phyloP scores from a whole-genome alignment of 1,140 invertebrate species.

The Phortica variegata region DNA sequence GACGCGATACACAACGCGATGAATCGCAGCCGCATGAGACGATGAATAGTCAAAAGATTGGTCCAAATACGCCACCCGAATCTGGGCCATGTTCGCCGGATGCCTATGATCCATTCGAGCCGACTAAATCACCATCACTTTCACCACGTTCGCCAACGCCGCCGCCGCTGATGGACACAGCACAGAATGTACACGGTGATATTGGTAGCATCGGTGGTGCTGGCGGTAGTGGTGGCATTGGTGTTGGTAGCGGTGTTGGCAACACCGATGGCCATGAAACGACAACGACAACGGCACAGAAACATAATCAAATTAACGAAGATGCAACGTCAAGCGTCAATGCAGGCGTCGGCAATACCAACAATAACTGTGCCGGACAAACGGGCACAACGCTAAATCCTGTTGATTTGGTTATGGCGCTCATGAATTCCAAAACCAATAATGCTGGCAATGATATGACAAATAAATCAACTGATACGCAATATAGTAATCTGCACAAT shows the following conservation, averaged over 20 bases:
- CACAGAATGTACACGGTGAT: conserved; percentile 15
- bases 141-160: conserved; percentile 56
- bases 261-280: conserved; percentile 21
- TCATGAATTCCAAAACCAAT: conserved; percentile 53
- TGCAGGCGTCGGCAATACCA: conserved; percentile 16
- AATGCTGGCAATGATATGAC: conserved; percentile 36
- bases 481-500: conserved; percentile 29
- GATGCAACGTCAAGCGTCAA: conserved; percentile 7
- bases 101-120: conserved; percentile 85
- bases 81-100: conserved; percentile 60
- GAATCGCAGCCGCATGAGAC: conserved; percentile 17
- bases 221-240: conserved; percentile 3
- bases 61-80: conserved; percentile 57
- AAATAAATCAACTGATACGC: conserved; percentile 30
- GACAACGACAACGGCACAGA: conserved; percentile 5
- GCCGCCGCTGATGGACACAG: conserved; percentile 14
- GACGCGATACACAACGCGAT: neutral
- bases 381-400: conserved; percentile 37
- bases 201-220: conserved; percentile 16
- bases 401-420: conserved; percentile 48
- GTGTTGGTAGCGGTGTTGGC: conserved; percentile 7
- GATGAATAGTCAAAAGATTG: conserved; percentile 43
- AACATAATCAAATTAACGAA: conserved; percentile 8
- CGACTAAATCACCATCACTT: conserved; percentile 75
- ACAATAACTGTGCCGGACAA: conserved; percentile 24